These are phyloP conservation scores for Ennomos fuscantarius DNA, from an alignment of 2,888 invertebrate genomes.

Conservation along the genomic window DNA sequence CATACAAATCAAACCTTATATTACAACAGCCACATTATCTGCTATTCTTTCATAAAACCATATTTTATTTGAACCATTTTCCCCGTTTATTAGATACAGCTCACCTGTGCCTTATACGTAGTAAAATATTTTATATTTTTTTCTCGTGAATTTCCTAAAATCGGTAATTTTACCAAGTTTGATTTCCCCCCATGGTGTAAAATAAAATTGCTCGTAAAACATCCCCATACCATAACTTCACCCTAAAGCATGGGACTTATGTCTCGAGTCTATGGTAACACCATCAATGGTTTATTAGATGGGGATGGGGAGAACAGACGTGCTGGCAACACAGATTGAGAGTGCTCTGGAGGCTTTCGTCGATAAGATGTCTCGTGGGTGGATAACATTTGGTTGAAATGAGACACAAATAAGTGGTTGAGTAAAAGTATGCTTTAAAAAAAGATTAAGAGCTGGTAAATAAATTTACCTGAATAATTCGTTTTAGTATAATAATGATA, in stretches of 20 bases:
- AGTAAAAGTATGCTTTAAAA: too few species aligned
- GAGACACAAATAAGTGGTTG: too few species aligned
- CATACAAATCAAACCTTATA: slow-evolving; percentile 10
- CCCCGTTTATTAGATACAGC: slow-evolving; percentile 10
- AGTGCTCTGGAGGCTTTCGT: not conserved
- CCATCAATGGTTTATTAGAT: slow-evolving; percentile 45
- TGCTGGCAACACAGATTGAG: slow-evolving; percentile 21
- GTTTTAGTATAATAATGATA: too few species aligned
- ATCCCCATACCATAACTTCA: slow-evolving; percentile 69
- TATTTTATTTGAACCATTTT: slow-evolving; percentile 3
- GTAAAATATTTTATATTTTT: slow-evolving; percentile 13
- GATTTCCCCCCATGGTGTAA: slow-evolving; percentile 53
- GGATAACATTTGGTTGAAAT: too few species aligned
- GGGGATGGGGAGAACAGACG: slow-evolving; percentile 34
- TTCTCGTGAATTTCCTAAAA: slow-evolving; percentile 26
- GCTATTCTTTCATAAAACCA: slow-evolving; percentile 14
- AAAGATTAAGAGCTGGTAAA: too few species aligned
- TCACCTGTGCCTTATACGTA: not conserved
- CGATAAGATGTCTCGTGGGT: not conserved
- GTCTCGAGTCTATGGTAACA: slow-evolving; percentile 37
- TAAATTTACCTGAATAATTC: too few species aligned
- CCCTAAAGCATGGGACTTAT: slow-evolving; percentile 52
- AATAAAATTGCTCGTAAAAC: slow-evolving; percentile 76
- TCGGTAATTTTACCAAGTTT: slow-evolving; percentile 29
- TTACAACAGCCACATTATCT: too few species aligned